phyloP scores from a whole-genome alignment of 2,113 vertebrate genomes.

The Centropus bengalensis region DNA sequence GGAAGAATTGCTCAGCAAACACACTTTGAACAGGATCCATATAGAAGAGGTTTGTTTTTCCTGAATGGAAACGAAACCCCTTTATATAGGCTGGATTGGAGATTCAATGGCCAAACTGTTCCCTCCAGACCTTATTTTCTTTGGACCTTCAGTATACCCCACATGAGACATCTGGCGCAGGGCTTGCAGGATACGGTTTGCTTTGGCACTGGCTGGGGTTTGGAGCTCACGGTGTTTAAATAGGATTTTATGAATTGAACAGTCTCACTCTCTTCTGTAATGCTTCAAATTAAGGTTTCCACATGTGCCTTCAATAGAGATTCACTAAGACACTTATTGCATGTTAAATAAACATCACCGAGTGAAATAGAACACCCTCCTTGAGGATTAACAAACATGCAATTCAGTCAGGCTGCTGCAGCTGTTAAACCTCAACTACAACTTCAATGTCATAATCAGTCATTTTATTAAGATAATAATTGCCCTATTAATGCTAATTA shows the following conservation, averaged over 20 bases:
- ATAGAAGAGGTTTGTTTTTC: conserved; percentile 24
- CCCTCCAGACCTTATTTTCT: conserved; percentile 55
- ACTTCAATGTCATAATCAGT: not conserved
- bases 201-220: conserved; percentile 45
- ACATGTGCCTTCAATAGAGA: conserved; percentile 69
- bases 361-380: not conserved
- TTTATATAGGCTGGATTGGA: conserved; percentile 3
- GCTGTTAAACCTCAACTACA: conserved; percentile 35
- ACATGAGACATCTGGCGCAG: conserved; percentile 57
- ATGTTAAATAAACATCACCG: conserved; percentile 49
- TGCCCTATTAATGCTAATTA: conserved; percentile 10
- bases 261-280: conserved; percentile 19
- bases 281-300: conserved; percentile 51
- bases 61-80: conserved; percentile 26
- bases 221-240: conserved; percentile 41
- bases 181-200: conserved; percentile 35
- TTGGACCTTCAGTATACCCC: conserved; percentile 38
- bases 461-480: conserved; percentile 15
- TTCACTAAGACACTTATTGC: conserved; percentile 48
- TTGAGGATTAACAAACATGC: conserved; percentile 16
- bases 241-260: conserved; percentile 52
- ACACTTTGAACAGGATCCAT: conserved; percentile 1
- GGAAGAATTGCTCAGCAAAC: conserved; percentile 9
- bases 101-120: conserved; percentile 28
- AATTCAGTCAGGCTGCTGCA: conserved; percentile 2